These are phyloP conservation scores for Neogale vison DNA, from an alignment of 2,113 vertebrate species.

Conservation along the genomic window DNA sequence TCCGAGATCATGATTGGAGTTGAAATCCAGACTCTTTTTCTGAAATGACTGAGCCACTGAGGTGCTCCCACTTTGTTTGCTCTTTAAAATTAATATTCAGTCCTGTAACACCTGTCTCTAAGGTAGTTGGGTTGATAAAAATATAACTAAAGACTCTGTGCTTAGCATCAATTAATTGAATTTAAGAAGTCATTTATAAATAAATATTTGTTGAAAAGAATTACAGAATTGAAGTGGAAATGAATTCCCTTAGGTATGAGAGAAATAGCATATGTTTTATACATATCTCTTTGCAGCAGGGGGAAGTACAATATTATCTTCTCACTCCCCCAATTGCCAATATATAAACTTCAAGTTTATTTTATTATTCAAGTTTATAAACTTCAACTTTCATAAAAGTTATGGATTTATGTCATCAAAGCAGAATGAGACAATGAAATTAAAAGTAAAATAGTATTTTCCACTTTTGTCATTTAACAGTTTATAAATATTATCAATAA, in stretches of 20 bases:
- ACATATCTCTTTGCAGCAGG: constrained; percentile 32
- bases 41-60: not conserved
- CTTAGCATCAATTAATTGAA: not conserved
- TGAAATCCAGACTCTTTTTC: not conserved
- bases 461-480: not conserved
- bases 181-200: not conserved
- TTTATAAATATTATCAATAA: not conserved
- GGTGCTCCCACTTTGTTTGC: not conserved
- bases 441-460: not conserved
- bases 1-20: not conserved
- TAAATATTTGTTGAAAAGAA: not conserved
- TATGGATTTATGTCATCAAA: not conserved
- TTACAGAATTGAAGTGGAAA: not conserved
- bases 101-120: not conserved
- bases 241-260: not conserved
- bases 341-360: constrained; percentile 38
- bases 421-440: not conserved
- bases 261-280: not conserved
- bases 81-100: not conserved
- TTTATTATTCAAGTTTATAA: constrained; percentile 46
- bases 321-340: not conserved
- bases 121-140: not conserved
- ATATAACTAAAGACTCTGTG: not conserved
- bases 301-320: constrained; percentile 64
- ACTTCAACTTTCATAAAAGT: constrained; percentile 44